Evolutionary conservation across 2,888 invertebrate species (phyloP), one percentile per base, ranked within the genome.

Genomic region (Agrilus biguttatus): DNA sequence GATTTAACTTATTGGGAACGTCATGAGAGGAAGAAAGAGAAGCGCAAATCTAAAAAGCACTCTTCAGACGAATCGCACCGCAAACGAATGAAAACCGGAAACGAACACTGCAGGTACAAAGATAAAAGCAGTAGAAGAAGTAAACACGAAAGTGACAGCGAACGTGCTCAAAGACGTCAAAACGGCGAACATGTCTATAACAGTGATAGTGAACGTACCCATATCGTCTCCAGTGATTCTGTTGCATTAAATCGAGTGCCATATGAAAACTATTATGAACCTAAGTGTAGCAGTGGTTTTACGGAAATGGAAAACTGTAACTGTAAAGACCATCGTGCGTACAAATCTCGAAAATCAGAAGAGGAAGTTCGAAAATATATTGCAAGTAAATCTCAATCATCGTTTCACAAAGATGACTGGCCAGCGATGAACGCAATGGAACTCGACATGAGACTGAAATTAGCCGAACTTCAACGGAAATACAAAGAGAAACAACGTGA

Each of bases 401-500:
- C 47, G 13, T 63, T 58, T 42, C 58, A 58, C 33, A 57, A 61
- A 47, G 57, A 58, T 38, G 62, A 62, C 10, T 64, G 66, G 59
- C 59, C 67, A 2, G 66, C 65, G 33, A 82, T 83, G 60, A 79
- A 77, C 58, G 78, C 81, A 2, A 78, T 83, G 66, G 88, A 89
- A 61, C 70, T 83, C 54, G 83, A 86, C 54, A 87, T 90, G 84
- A 73, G 87, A 35, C 77, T 81, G 65, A 75, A 80, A 44, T 61
- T 91, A 47, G 84, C 86, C 17, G 87, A 89, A 41, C 70, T 91
- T 23, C 85, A 89, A 55, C 72, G 82, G 21, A 80, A 85, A 57
- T 85, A 87, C 58, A 78, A 79, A 48, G 88, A 90, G 59, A 87
- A 87, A 59, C 83, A 88, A 58, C 78, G 78, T 28, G 86, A 90